A percentile compares a stretch with the other conserved stretches of the same genome.
Evolutionary conservation across 2,888 invertebrate species (phyloP).

Genomic region (Papilio demoleus): DNA sequence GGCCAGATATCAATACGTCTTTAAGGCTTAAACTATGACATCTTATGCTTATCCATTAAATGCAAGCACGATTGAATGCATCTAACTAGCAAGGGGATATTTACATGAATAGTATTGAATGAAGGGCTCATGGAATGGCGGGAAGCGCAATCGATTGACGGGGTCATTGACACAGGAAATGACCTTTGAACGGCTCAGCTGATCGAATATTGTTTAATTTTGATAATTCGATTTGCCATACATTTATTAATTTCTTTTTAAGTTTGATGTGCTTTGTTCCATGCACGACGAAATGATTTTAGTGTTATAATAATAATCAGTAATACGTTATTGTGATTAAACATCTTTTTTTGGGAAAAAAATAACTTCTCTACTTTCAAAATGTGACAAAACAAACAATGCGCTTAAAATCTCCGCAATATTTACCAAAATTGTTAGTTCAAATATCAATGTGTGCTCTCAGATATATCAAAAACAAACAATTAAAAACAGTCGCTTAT

Average conservation of each 20-base stretch:
- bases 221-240: conserved; percentile 24
- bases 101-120: conserved; percentile 59
- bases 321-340: too few species aligned
- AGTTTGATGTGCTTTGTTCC: neutral
- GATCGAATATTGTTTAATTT: conserved; percentile 62
- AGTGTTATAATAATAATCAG: neutral
- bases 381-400: neutral
- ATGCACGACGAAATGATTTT: too few species aligned
- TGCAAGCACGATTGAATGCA: conserved; percentile 32
- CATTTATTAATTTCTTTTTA: neutral
- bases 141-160: conserved; percentile 79
- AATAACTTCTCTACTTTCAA: neutral
- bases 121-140: conserved; percentile 62
- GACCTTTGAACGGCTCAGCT: conserved; percentile 80
- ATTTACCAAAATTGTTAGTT: conserved; percentile 20
- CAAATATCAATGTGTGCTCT: conserved; percentile 24
- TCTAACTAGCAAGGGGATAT: conserved; percentile 46
- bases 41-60: neutral
- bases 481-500: conserved; percentile 12
- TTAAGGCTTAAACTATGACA: too few species aligned
- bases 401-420: neutral
- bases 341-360: too few species aligned
- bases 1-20: neutral
- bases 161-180: conserved; percentile 79
- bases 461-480: neutral